These are phyloP conservation scores for Oligia strigilis DNA, from an alignment of 2,888 invertebrate species.

Conservation along the genomic window DNA sequence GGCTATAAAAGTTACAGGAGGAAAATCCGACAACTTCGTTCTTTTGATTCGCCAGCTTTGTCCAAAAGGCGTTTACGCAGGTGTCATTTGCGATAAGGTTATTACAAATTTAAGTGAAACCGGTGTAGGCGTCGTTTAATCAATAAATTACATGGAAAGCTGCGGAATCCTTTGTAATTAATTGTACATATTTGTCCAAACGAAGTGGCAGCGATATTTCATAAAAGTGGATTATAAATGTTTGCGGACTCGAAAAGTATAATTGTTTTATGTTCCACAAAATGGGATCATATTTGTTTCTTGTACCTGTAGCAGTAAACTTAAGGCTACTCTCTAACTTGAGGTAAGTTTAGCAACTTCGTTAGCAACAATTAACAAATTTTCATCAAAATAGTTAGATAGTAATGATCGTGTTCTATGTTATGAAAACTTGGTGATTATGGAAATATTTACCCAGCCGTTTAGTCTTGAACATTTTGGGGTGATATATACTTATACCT, in stretches of 20 bases:
- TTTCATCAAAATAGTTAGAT: background rate
- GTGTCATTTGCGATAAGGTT: slow-evolving; percentile 14
- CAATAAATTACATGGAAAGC: slow-evolving; percentile 15
- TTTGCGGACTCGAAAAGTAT: background rate
- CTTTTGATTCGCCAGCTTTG: slow-evolving; percentile 2
- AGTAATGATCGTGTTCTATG: too few species aligned
- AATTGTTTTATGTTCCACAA: background rate
- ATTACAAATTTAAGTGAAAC: slow-evolving; percentile 2
- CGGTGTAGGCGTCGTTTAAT: background rate
- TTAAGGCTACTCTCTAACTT: too few species aligned
- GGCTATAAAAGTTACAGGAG: background rate
- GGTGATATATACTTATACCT: background rate
- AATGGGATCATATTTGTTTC: background rate
- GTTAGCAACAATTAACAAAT: background rate
- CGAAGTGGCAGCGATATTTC: background rate
- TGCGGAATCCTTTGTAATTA: slow-evolving; percentile 1
- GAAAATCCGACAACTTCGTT: background rate
- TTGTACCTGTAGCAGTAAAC: background rate
- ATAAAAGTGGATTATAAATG: background rate
- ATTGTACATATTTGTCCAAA: slow-evolving; percentile 3
- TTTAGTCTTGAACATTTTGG: background rate
- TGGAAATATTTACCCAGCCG: background rate
- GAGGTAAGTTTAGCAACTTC: background rate
- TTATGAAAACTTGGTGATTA: background rate
- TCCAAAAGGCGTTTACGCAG: background rate